Evolutionary conservation across 2,888 invertebrate genomes (phyloP).

Genomic region (Drosophila subsilvestris): DNA sequence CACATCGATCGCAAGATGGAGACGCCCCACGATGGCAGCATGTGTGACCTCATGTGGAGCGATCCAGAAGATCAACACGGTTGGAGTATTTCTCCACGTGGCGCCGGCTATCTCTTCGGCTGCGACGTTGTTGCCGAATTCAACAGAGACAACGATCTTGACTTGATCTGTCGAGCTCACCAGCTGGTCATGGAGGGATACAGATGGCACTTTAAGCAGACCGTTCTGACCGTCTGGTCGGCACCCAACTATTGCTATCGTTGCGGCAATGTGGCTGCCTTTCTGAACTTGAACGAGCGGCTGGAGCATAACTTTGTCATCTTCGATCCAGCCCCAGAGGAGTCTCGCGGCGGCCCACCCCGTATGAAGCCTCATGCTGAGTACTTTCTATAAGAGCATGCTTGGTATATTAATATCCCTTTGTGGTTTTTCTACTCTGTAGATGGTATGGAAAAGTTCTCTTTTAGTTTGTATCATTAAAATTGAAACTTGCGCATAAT

Average conservation of each 20-base stretch:
- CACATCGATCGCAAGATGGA: conserved; percentile 97
- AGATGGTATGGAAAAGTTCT: too few species aligned
- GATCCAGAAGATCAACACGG: conserved; percentile 98
- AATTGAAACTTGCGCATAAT: not conserved
- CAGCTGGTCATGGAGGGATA: conserved; percentile 99
- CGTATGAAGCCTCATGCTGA: not conserved
- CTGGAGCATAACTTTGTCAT: not conserved
- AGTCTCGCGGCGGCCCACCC: not conserved
- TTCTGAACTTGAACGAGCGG: conserved; percentile 90
- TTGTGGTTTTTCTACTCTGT: too few species aligned
- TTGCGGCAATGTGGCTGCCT: conserved; percentile 99
- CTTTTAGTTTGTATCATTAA: too few species aligned
- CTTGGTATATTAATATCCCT: too few species aligned
- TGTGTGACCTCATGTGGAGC: conserved; percentile 99
- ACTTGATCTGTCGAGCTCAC: conserved; percentile 98
- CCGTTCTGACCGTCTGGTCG: conserved; percentile 99
- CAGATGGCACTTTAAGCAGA: conserved; percentile 98
- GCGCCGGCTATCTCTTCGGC: conserved; percentile 99
- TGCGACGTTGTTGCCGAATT: conserved; percentile 96
- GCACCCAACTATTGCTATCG: conserved; percentile 99
- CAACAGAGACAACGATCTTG: conserved; percentile 95
- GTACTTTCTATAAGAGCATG: not conserved
- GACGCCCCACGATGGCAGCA: conserved; percentile 98
- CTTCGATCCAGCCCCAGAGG: not conserved
- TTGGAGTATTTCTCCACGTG: conserved; percentile 96